A percentile compares a stretch with the other conserved stretches of the same genome.
These are phyloP conservation scores for Mythimna lalbum DNA, from an alignment of 2,888 invertebrate genomes.

Conservation along the genomic window DNA sequence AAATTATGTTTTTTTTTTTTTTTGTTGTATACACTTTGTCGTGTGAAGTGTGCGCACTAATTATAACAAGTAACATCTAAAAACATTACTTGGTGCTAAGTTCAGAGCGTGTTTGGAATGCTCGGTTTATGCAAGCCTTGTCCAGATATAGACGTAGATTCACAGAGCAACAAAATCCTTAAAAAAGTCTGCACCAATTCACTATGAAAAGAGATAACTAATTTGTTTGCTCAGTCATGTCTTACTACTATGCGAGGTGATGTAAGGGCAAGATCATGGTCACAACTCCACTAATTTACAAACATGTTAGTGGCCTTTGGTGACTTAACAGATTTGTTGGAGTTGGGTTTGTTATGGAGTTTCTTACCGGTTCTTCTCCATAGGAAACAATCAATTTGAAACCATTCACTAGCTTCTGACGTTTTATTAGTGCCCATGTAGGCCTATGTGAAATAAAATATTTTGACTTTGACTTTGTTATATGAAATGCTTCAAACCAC, in stretches of 20 bases:
- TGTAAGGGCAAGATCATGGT: background rate
- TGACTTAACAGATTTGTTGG: no score
- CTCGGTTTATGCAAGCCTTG: slow-evolving; percentile 37
- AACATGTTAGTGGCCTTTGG: background rate
- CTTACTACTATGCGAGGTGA: background rate
- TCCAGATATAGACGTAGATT: background rate
- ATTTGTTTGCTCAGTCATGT: background rate
- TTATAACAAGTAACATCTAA: background rate
- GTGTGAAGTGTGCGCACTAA: background rate
- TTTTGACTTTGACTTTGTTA: no score
- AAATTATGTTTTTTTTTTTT: no score
- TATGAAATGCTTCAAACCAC: no score
- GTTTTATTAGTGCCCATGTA: no score
- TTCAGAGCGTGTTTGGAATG: slow-evolving; percentile 27
- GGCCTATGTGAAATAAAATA: no score
- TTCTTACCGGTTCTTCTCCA: no score
- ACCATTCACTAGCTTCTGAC: no score
- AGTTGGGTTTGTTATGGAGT: no score
- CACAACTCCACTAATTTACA: background rate
- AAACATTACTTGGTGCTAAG: background rate
- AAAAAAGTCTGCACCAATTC: background rate
- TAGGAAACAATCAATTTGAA: no score
- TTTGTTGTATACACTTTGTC: no score
- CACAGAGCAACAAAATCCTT: background rate
- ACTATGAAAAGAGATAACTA: background rate